A percentile compares a stretch with the other conserved stretches of the same genome.
These are phyloP conservation scores for Pandemis corylana DNA, from an alignment of 2,888 invertebrate species.

Conservation along the genomic window DNA sequence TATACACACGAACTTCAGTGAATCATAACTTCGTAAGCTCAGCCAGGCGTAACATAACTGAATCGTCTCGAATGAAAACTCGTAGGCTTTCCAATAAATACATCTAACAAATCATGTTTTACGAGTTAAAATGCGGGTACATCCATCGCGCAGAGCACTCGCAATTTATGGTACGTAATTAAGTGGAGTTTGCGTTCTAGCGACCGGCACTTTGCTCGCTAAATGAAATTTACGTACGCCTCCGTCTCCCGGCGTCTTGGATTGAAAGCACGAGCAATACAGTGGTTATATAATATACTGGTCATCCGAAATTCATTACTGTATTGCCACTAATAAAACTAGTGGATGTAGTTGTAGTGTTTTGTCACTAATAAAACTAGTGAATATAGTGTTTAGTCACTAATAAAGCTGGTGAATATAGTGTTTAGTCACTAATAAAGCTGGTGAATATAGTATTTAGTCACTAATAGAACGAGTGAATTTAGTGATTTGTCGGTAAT, in stretches of 20 bases:
- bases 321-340: too few relatives aligned
- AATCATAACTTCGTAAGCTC: neutral
- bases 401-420: too few relatives aligned
- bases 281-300: too few relatives aligned
- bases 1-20: neutral
- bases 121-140: slow-evolving; percentile 75
- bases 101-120: slow-evolving; percentile 66
- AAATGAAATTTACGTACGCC: slow-evolving; percentile 84
- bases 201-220: slow-evolving; percentile 80
- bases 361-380: too few relatives aligned
- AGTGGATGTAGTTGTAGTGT: too few relatives aligned
- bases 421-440: too few relatives aligned
- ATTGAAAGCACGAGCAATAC: slow-evolving; percentile 18
- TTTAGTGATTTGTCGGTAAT: too few relatives aligned
- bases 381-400: too few relatives aligned
- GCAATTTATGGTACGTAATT: slow-evolving; percentile 83
- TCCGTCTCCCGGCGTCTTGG: slow-evolving; percentile 71
- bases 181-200: slow-evolving; percentile 82
- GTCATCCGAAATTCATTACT: too few relatives aligned
- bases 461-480: too few relatives aligned
- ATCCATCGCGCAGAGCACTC: slow-evolving; percentile 79
- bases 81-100: slow-evolving; percentile 47
- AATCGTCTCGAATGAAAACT: neutral
- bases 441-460: too few relatives aligned
- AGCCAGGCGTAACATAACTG: neutral